Percentiles rank a stretch among this genome's conserved stretches.
Evolutionary conservation across 2,113 vertebrate species (phyloP).

Genomic region (Lepus americanus): DNA sequence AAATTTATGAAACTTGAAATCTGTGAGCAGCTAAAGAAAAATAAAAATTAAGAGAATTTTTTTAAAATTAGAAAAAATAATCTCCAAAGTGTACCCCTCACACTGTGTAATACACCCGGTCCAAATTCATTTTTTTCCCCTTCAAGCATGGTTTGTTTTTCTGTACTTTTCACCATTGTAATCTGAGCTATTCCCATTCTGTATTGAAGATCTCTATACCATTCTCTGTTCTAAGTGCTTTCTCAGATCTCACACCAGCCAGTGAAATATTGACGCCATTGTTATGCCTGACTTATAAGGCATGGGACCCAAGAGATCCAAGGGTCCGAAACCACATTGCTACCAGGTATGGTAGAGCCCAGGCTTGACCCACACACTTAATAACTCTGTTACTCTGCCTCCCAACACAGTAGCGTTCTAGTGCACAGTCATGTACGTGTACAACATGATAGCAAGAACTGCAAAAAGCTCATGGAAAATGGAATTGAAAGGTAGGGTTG

Average conservation of each 20-base stretch:
- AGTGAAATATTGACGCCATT: neutral
- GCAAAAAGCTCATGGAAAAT: too few relatives aligned
- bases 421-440: neutral
- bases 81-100: neutral
- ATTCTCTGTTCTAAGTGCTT: neutral
- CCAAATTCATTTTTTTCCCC: conserved; percentile 52
- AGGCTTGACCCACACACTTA: neutral
- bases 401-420: neutral
- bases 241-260: neutral
- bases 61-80: conserved; percentile 2
- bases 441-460: too few relatives aligned
- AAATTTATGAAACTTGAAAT: conserved; percentile 58
- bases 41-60: conserved; percentile 28
- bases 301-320: neutral
- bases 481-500: too few relatives aligned
- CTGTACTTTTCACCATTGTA: neutral
- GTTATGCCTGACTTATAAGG: neutral
- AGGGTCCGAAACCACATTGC: neutral
- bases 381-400: neutral
- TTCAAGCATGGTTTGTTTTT: neutral
- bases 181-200: conserved; percentile 28
- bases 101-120: neutral
- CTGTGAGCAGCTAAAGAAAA: conserved; percentile 35
- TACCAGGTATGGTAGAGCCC: neutral
- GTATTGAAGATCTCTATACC: neutral